Evolutionary conservation across 2,113 vertebrate genomes (phyloP).

Genomic region (Myotis lucifugus): DNA sequence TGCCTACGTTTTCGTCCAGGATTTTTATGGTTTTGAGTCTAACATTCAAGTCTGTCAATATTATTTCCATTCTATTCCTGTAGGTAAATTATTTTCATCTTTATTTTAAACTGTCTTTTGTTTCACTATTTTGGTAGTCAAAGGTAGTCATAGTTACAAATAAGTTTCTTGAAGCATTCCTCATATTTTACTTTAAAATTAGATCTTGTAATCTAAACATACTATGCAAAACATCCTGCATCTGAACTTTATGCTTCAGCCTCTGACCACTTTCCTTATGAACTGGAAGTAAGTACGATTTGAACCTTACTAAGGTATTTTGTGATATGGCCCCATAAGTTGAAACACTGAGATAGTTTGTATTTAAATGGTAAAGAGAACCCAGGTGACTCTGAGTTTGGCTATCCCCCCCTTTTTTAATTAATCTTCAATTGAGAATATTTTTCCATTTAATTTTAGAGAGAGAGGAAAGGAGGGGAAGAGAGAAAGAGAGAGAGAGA

Average conservation of each 20-base stretch:
- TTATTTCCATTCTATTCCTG: too few relatives aligned
- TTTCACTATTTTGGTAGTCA: not conserved
- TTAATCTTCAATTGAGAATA: too few relatives aligned
- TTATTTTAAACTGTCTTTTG: not conserved
- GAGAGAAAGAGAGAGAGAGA: too few relatives aligned
- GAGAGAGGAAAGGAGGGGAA: too few relatives aligned
- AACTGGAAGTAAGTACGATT: not conserved
- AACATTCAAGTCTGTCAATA: not conserved
- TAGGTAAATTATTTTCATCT: too few relatives aligned
- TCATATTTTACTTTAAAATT: slow-evolving; percentile 20
- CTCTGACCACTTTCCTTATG: not conserved
- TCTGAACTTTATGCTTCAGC: not conserved
- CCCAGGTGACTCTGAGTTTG: too few relatives aligned
- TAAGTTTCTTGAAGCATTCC: not conserved
- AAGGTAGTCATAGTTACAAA: not conserved
- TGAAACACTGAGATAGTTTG: not conserved
- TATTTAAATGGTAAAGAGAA: not conserved
- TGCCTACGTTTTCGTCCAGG: not conserved
- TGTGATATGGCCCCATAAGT: not conserved
- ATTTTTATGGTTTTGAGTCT: not conserved
- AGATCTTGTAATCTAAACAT: not conserved
- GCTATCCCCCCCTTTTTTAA: too few relatives aligned
- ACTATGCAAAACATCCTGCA: not conserved
- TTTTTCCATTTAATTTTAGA: too few relatives aligned
- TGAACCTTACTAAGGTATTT: not conserved